Base-by-base conservation (phyloP, 2,888 invertebrate genomes). In the Blomia tropicalis region DNA sequence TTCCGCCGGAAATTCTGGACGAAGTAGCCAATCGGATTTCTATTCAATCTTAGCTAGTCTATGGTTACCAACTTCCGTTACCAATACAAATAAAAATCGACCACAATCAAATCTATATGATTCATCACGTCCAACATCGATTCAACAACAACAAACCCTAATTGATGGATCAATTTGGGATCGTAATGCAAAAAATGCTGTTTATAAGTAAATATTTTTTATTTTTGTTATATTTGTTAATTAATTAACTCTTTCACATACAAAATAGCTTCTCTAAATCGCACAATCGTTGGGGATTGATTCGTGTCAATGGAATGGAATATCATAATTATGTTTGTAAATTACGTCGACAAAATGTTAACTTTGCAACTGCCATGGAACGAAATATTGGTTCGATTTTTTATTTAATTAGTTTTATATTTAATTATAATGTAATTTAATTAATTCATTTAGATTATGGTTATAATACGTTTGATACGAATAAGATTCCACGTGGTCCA, bases 261-360 rank as follows among this genome's bases (percentile, higher is more conserved):
- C n/a, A n/a, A n/a, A n/a, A 69, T 68, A 75, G 75, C 64, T 72
- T 70, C 65, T 71, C 72, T 5, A 66, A 67, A 51, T 76, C 78
- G 51, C 76, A 82, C 36, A 83, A 85, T 69, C 81, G 84, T 60
- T 91, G 91, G 91, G 87, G 89, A 54, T 79, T 91, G 66, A 81
- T 84, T 71, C 82, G 84, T 63, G 83, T 88, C 0, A 59, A 64
- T 67, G 89, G 88, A 7, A 80, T 80, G 63, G 86, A 88, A 68
- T 78, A 81, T 62, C 78, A 82, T 67, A 79, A 87, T 62, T 91
- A 85, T 69, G 88, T 92, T 68, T 92, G 92, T 76, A 89, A 92
- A 78, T 85, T 87, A 25, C 82, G 83, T 69, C 79, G 85, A n/a
- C 78, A 80, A 66, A 79, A 81, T 67, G 76, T 88, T 64, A 81